Percentiles rank a stretch among this genome's conserved stretches.
phyloP scores from a whole-genome alignment of 2,888 invertebrate species.

The Nasonia oneida region DNA sequence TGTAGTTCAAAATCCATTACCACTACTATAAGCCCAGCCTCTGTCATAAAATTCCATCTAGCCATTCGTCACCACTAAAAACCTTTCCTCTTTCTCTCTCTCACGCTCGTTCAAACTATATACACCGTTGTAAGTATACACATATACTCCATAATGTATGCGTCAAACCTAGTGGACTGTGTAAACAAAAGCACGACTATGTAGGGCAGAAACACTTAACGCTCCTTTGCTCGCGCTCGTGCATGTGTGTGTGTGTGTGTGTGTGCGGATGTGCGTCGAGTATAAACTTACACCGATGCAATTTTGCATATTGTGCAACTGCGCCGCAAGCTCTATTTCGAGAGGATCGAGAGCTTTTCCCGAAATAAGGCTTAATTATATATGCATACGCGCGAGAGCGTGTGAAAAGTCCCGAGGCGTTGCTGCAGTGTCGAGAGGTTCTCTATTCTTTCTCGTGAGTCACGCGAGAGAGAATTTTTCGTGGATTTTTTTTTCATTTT shows the following conservation, averaged over 20 bases:
- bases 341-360: background rate
- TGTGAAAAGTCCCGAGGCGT: background rate
- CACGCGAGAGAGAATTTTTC: constrained; percentile 1
- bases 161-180: background rate
- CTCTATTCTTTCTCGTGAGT: background rate
- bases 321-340: constrained; percentile 8
- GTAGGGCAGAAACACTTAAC: background rate
- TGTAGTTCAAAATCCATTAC: background rate
- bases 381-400: background rate
- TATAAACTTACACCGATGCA: background rate
- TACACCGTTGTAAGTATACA: background rate
- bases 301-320: background rate
- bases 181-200: background rate
- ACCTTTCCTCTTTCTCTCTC: background rate
- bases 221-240: background rate
- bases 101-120: background rate
- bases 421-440: background rate
- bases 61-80: constrained; percentile 4
- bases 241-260: background rate
- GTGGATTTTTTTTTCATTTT: background rate
- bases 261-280: background rate
- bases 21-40: background rate
- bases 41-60: background rate
- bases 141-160: background rate
- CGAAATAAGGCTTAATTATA: constrained; percentile 5